phyloP scores from a whole-genome alignment of 2,888 invertebrate genomes.

The Pseudococcus viburni region DNA sequence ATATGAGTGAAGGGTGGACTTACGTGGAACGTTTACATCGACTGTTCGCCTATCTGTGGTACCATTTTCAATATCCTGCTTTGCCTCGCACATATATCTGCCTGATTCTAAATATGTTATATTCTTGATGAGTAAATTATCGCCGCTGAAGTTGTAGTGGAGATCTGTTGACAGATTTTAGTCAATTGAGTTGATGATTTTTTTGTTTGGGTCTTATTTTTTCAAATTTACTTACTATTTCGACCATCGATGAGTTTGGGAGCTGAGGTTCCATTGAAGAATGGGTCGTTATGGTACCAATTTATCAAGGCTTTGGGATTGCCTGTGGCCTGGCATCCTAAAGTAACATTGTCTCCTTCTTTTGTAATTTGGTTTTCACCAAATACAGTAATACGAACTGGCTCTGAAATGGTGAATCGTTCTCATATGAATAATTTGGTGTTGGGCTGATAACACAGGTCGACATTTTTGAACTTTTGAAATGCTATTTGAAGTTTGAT shows the following conservation, averaged over 20 bases:
- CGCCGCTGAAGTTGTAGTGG: not conserved
- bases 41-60: not conserved
- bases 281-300: not conserved
- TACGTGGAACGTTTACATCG: slow-evolving; percentile 4
- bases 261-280: not conserved
- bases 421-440: too few species aligned
- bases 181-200: not conserved
- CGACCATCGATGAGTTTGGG: not conserved
- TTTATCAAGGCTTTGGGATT: slow-evolving; percentile 15
- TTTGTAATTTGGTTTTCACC: not conserved
- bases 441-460: too few species aligned
- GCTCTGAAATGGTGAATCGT: not conserved
- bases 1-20: not conserved
- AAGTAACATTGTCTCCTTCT: not conserved
- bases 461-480: too few species aligned
- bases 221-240: not conserved
- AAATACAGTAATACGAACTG: not conserved
- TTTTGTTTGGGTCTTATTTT: not conserved
- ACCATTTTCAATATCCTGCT: slow-evolving; percentile 1
- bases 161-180: not conserved
- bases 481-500: too few species aligned
- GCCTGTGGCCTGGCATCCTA: slow-evolving; percentile 1
- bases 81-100: slow-evolving; percentile 41
- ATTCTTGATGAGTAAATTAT: slow-evolving; percentile 46
- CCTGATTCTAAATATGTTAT: slow-evolving; percentile 23